Evolutionary conservation across 2,113 vertebrate species (phyloP), one percentile per base, ranked within the genome.

Genomic region (Nansenia antarctica): DNA sequence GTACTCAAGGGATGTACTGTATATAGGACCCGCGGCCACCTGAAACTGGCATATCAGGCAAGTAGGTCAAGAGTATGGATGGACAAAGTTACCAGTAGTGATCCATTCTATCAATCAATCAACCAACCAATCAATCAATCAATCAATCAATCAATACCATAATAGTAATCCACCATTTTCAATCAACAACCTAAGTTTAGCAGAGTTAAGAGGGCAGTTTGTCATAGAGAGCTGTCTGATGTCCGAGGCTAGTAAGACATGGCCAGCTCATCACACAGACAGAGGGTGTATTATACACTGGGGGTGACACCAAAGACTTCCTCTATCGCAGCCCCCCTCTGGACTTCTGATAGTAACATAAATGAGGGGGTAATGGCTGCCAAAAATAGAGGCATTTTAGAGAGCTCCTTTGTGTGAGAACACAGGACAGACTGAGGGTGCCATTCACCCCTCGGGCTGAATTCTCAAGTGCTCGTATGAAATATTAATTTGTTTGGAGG

Each of bases 401-500:
- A 86, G 65, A 69, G 67, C 6, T 73, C 62, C 81, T 85, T 82
- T 81, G 73, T 85, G 75, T 31, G 34, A 20, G 55, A 72, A 78
- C 20, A 55, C 69, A 15, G 69, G 26, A 18, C 45, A 20, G 74
- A 61, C 72, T 8, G 47, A 3, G 61, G 72, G 69, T 53, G 76
- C 64, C 73, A 70, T 11, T 47, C 49, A 20, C 29, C 65, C 65
- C 72, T 74, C 5, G 68, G 62, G 81, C 76, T 22, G 63, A 85
- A 83, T 47, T 26, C 74, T 69, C 35, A 59, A 84, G 74, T 63
- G 72, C 79, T 78, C 57, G 60, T 80, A 69, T 79, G 85, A 86
- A 86, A 89, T 85, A 84, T 86, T 77, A 79, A 86, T 81, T 74
- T 79, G 78, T 78, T 69, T 62, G 80, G 72, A 63, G 73, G 77